Evolutionary conservation across 37 sponge, comb jelly and placozoan species (phyloP), one percentile per base, ranked within the genome.

Genomic region (Ephydatia muelleri): DNA sequence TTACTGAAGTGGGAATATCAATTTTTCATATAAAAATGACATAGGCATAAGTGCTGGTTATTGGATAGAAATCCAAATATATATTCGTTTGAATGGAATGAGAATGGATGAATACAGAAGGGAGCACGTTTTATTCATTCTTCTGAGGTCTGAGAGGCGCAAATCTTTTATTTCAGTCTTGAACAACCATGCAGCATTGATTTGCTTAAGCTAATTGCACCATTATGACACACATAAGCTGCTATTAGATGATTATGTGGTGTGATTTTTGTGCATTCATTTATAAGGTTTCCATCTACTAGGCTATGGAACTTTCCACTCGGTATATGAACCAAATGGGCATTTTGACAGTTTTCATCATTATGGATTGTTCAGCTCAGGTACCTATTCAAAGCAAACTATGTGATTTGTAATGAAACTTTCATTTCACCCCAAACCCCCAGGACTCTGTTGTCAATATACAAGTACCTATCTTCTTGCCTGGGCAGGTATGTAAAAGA

Each of bases 401-500:
- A 19, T 14, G n/a, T 23, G 72, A 13, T 34, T 37, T 49, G 34
- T 67, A 79, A 27, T 27, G 72, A 70, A 19, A 38, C 8, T 30
- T 28, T 49, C 5, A 73, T 4, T 49, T 64, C 34, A n/a, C 49
- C 83, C 8, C 3, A 43, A 9, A 43, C 6, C 6, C 43, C 43
- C 57, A 94, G 95, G 94, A 96, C 48, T 96, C 97, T 65, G 79
- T 96, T 69, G 66, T 96, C 14, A 88, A 94, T 72, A 96, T 96
- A 64, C 83, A 82, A 83, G 91, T 93, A 22, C 96, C 94, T 29
- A 78, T 88, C 78, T 93, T 96, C 37, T 38, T 25, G 14, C 73
- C 40, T 21, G 87, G 91, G 84, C 68, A 92, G 47, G 90, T 90
- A 70, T 67, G 85, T 40, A 2, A 68, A 19, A 66, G 30, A 2